These are phyloP conservation scores for Drosophila kokeensis DNA, from an alignment of 2,888 invertebrate species.

Conservation along the genomic window DNA sequence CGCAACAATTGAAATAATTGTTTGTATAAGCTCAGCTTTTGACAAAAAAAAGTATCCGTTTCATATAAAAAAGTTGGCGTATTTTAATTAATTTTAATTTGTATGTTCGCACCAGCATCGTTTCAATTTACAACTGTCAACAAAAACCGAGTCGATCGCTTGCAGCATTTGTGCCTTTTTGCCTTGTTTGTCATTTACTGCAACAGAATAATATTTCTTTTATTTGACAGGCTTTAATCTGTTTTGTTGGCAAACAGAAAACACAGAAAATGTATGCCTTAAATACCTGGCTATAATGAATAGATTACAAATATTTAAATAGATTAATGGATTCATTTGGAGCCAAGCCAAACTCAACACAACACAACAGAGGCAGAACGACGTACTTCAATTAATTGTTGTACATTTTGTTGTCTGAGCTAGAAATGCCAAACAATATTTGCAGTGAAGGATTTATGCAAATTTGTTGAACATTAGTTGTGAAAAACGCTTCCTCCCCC, in stretches of 20 bases:
- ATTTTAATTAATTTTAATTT: conserved; percentile 39
- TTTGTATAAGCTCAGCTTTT: background rate
- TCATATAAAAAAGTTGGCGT: conserved; percentile 11
- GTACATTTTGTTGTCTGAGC: conserved; percentile 6
- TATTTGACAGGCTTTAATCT: background rate
- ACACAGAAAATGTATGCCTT: background rate
- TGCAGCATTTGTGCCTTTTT: conserved; percentile 12
- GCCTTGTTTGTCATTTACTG: conserved; percentile 20
- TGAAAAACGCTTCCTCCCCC: conserved; percentile 6
- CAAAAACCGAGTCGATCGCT: conserved; percentile 10
- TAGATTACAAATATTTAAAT: background rate
- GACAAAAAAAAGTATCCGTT: conserved; percentile 2
- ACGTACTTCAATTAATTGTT: conserved; percentile 30
- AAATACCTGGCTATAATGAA: background rate
- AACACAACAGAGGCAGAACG: conserved; percentile 3
- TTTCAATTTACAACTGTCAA: conserved; percentile 49
- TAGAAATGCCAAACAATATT: conserved; percentile 42
- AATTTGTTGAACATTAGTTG: conserved; percentile 23
- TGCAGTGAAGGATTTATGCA: conserved; percentile 35
- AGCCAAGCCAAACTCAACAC: conserved; percentile 5
- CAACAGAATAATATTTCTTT: conserved; percentile 16
- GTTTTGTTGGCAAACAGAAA: background rate
- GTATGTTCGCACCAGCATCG: conserved; percentile 15
- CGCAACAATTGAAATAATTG: background rate
- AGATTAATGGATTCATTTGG: background rate